These are phyloP conservation scores for Nemapogon koenigi DNA, from an alignment of 2,888 invertebrate species.

Conservation along the genomic window DNA sequence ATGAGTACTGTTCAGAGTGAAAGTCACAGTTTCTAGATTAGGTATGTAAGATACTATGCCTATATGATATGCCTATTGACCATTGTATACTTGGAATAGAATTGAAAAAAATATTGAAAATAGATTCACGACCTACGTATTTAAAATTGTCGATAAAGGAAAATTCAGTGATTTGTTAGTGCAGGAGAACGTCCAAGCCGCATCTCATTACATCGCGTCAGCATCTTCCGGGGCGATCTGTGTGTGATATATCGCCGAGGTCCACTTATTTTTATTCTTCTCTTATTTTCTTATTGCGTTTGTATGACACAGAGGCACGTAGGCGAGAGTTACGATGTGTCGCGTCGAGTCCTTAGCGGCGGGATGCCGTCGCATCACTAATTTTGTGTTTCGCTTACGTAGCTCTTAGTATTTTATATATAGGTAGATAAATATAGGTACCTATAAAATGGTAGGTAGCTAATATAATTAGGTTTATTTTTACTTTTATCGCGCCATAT, in stretches of 20 bases:
- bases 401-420: constrained; percentile 20
- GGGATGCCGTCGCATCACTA: constrained; percentile 30
- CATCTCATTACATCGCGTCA: constrained; percentile 21
- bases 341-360: constrained; percentile 19
- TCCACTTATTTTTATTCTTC: constrained; percentile 31
- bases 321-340: constrained; percentile 32
- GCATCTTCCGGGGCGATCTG: constrained; percentile 35
- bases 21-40: no score
- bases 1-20: no score
- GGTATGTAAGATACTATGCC: no score
- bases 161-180: constrained; percentile 2
- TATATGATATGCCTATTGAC: no score
- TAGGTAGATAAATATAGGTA: no score
- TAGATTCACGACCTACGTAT: no score
- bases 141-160: neutral
- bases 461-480: no score
- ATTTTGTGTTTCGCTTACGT: constrained; percentile 21
- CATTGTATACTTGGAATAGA: no score
- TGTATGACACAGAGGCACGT: constrained; percentile 29
- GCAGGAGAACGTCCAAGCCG: neutral
- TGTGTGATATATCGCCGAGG: constrained; percentile 31
- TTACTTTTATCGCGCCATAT: no score
- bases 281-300: constrained; percentile 33
- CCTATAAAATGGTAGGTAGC: no score
- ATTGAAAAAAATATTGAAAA: no score